Evolutionary conservation across 2,113 vertebrate species (phyloP).

Genomic region (Nycticorax nycticorax): DNA sequence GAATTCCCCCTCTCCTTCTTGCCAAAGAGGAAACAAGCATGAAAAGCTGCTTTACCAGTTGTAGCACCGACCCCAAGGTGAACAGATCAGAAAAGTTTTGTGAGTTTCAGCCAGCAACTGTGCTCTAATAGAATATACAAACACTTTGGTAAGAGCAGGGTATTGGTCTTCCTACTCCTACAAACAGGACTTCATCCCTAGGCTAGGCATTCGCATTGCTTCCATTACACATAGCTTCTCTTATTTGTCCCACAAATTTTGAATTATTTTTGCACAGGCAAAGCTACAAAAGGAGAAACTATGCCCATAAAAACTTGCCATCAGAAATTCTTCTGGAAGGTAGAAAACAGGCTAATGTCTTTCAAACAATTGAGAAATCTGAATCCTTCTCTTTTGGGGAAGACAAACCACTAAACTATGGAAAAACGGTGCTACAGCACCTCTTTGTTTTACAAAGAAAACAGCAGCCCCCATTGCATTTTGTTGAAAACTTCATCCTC

Average conservation of each 20-base stretch:
- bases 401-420: neutral
- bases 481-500: neutral
- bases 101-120: neutral
- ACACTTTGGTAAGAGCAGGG: neutral
- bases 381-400: neutral
- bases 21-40: neutral
- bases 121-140: neutral
- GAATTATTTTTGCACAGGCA: neutral
- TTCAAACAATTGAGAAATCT: neutral
- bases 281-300: neutral
- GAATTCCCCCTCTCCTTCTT: neutral
- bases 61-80: neutral
- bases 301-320: neutral
- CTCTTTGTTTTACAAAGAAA: neutral
- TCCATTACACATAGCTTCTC: neutral
- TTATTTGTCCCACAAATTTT: neutral
- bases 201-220: neutral
- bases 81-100: neutral
- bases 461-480: neutral
- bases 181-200: neutral
- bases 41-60: neutral
- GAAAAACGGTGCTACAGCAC: neutral
- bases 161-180: neutral
- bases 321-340: neutral
- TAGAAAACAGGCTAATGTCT: neutral